phyloP scores from a whole-genome alignment of 1,140 invertebrate species.

The Ptiloglossa arizonensis region DNA sequence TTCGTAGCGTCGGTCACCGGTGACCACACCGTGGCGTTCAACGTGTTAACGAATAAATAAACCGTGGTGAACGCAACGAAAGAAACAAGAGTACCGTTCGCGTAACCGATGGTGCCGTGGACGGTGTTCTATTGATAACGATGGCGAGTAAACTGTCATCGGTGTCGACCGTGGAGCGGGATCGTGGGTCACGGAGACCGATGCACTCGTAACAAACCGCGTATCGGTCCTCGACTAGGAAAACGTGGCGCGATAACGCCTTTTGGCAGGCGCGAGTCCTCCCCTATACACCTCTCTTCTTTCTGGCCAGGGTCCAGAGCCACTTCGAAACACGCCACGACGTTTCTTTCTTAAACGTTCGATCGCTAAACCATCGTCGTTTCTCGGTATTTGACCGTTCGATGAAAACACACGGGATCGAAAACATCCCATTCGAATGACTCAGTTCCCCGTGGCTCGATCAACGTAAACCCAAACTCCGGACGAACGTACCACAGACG shows the following conservation, averaged over 20 bases:
- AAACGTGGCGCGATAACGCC: conserved; percentile 18
- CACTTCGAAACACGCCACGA: conserved; percentile 16
- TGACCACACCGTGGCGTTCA: too few relatives aligned
- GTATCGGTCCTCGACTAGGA: background rate
- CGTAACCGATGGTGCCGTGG: too few relatives aligned
- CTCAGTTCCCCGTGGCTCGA: background rate
- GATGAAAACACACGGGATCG: background rate
- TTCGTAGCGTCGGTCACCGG: too few relatives aligned
- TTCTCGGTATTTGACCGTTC: background rate
- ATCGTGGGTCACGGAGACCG: too few relatives aligned
- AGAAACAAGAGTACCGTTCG: too few relatives aligned
- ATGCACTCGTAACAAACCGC: conserved; percentile 5
- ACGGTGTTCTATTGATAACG: too few relatives aligned
- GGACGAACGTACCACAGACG: background rate
- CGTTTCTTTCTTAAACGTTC: conserved; percentile 40
- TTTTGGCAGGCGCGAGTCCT: conserved; percentile 30
- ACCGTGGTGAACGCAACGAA: too few relatives aligned
- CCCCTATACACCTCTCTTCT: conserved; percentile 11
- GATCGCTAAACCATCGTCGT: background rate
- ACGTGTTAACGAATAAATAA: too few relatives aligned
- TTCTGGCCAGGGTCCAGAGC: conserved; percentile 33
- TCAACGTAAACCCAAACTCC: background rate
- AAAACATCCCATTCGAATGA: background rate
- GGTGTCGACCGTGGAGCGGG: background rate
- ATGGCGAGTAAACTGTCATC: too few relatives aligned